Conservation (phyloP, 2,113 vertebrate genomes). For the Peromyscus californicus region DNA sequence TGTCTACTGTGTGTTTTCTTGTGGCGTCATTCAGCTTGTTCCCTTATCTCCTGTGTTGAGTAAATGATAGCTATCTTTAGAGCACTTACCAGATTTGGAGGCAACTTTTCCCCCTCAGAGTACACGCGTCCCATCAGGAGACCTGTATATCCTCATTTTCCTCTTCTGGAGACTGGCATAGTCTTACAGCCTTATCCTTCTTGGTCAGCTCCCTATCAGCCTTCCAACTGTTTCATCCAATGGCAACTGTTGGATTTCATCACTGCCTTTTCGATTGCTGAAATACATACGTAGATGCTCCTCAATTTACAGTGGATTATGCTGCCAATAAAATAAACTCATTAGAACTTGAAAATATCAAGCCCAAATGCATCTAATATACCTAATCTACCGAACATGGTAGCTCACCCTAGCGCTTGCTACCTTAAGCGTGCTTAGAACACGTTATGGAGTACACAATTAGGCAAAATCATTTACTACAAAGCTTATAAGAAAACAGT, state of each 20-base stretch:
- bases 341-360: neutral
- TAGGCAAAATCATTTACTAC: neutral
- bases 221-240: conserved; percentile 4
- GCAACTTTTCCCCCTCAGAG: neutral
- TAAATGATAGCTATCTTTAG: conserved; percentile 48
- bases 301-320: neutral
- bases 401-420: neutral
- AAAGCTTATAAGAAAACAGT: neutral
- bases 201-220: neutral
- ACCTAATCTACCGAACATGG: neutral
- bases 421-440: neutral
- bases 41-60: conserved; percentile 1
- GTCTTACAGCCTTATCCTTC: neutral
- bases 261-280: neutral
- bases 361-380: neutral
- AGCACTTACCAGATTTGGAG: neutral
- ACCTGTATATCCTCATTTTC: neutral
- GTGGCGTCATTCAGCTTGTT: conserved; percentile 32
- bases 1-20: conserved; percentile 29
- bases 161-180: conserved; percentile 2
- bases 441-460: neutral
- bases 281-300: neutral
- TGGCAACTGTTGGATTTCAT: neutral
- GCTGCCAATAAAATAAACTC: neutral
- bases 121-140: neutral